Evolutionary conservation across 2,888 invertebrate genomes (phyloP), one percentile per base, ranked within the genome.

Genomic region (Cenopis cana): DNA sequence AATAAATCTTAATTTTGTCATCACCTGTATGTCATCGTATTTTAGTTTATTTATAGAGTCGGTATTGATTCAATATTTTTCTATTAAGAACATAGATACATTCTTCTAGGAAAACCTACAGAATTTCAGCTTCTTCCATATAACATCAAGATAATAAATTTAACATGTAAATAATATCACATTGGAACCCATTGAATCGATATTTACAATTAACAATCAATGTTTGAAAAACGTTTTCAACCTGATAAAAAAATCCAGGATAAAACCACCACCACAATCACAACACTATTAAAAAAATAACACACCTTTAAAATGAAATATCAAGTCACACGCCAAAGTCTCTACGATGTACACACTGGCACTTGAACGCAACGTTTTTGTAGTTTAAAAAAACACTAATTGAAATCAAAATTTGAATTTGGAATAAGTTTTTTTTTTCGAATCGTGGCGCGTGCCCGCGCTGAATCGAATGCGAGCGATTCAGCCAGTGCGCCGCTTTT

Each of bases 261-360:
- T n/a, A 38, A 62, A 50, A 54, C 70, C 70, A 54, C 52, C 69
- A 70, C 70, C 65, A 66, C 61, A 55, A 20, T 46, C 81, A 84
- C 82, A 80, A 59, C 78, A 79, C 80, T 73, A 72, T 73, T 64
- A 76, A 74, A 77, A 76, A 74, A 75, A 80, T 80, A 74, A 79
- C 78, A 86, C 90, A 93, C 93, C 93, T 93, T 89, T 85, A 76
- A 87, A 93, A 79, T 91, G 80, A 84, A 93, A 93, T 82, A 92
- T 81, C 82, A 93, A 87, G 84, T 91, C 90, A 90, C 91, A 85
- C 85, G 89, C 90, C 91, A 93, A 92, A 85, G 85, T 87, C 86
- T 93, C 93, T 82, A 93, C 91, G 77, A 88, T 85, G 83, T 78
- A 82, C 80, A 91, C 92, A 91, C 91, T 89, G 82, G 88, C 91